These are phyloP conservation scores for Varanus komodoensis DNA, from an alignment of 2,113 vertebrate genomes.

Conservation along the genomic window DNA sequence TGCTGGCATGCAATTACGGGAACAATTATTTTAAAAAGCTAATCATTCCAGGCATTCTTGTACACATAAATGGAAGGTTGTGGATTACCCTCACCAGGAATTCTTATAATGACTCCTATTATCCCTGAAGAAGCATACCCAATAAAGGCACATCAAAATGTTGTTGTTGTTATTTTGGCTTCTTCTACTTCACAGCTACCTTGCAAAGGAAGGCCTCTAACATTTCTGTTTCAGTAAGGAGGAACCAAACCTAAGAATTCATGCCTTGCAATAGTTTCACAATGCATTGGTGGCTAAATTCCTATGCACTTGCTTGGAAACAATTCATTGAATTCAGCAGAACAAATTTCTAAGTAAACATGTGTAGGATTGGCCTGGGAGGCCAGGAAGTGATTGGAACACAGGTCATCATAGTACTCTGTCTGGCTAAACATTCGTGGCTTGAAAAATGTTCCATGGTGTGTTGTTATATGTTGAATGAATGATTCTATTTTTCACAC, in stretches of 20 bases:
- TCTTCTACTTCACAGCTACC: neutral
- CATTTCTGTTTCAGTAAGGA: neutral
- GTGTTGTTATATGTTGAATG: too few species aligned
- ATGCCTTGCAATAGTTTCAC: neutral
- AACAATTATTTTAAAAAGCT: neutral
- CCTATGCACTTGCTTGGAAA: too few species aligned
- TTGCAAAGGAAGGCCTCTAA: neutral
- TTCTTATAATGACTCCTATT: neutral
- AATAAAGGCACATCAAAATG: neutral
- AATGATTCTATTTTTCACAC: too few species aligned
- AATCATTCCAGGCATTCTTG: fast-evolving
- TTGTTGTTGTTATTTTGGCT: neutral
- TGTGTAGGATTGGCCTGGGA: too few species aligned
- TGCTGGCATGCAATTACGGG: conserved; percentile 1
- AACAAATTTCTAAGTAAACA: too few species aligned
- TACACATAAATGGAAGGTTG: neutral
- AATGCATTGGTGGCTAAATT: neutral
- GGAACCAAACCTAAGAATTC: neutral
- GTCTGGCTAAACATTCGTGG: too few species aligned
- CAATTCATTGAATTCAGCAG: too few species aligned
- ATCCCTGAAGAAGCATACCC: neutral
- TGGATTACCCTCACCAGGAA: neutral
- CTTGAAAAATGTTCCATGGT: too few species aligned
- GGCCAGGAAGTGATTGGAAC: too few species aligned
- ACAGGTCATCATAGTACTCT: too few species aligned